Conservation (phyloP, 2,797 vertebrate species). For the Alosa sapidissima region DNA sequence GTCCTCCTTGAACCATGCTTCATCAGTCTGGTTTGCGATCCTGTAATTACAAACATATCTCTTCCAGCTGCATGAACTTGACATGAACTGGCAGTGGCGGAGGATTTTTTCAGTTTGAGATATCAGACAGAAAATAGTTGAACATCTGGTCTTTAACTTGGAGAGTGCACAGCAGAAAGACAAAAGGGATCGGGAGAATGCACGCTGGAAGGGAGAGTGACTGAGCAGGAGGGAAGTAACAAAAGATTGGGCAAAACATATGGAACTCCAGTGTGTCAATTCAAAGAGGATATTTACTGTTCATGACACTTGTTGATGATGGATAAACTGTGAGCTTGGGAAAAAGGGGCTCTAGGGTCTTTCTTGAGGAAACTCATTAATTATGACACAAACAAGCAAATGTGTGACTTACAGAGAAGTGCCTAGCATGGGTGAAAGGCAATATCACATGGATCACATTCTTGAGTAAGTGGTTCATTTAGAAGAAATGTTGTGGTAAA, state of each 20-base stretch:
- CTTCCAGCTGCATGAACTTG: slow-evolving; percentile 53
- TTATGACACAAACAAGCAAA: too few species aligned
- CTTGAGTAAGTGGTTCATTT: neutral
- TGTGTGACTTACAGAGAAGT: too few species aligned
- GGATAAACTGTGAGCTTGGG: slow-evolving; percentile 66
- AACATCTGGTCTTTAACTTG: slow-evolving; percentile 78
- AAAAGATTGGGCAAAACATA: slow-evolving; percentile 65
- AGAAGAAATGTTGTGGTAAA: neutral
- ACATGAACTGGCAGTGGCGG: slow-evolving; percentile 59
- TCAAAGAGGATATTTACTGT: slow-evolving; percentile 71
- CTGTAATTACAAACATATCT: slow-evolving; percentile 51
- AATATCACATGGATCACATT: neutral
- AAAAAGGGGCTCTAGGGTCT: slow-evolving; percentile 32
- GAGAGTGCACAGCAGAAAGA: slow-evolving; percentile 63
- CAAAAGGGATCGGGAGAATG: neutral
- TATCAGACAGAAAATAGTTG: slow-evolving; percentile 65
- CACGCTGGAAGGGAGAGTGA: slow-evolving; percentile 43
- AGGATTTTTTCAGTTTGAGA: slow-evolving; percentile 61
- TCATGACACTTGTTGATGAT: slow-evolving; percentile 71
- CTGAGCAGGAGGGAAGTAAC: slow-evolving; percentile 7
- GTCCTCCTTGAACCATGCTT: slow-evolving; percentile 8
- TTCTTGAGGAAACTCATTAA: neutral
- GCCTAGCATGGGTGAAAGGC: neutral
- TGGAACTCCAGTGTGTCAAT: slow-evolving; percentile 67
- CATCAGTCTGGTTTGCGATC: slow-evolving; percentile 27